phyloP scores from a whole-genome alignment of 1,140 invertebrate species.

The Hyposmocoma kahamanoa region DNA sequence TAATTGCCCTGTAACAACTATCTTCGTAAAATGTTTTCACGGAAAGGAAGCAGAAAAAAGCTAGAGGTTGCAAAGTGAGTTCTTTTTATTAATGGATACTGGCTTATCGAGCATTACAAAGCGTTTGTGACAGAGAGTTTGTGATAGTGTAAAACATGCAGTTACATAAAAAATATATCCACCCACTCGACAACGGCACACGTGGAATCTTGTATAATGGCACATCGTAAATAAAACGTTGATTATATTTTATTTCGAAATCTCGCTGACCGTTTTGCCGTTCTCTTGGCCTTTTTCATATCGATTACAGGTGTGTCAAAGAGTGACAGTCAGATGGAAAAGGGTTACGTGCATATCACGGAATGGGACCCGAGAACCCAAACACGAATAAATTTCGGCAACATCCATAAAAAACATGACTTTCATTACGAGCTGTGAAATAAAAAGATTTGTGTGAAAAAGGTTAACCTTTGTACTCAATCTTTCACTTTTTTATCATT shows the following conservation, averaged over 20 bases:
- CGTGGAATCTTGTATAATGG: too few species aligned
- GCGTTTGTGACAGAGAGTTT: too few species aligned
- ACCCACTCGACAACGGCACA: too few species aligned
- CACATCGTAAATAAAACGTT: too few species aligned
- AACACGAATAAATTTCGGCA: not conserved
- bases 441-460: too few species aligned
- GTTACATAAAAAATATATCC: too few species aligned
- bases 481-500: slow-evolving; percentile 26
- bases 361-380: not conserved
- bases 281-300: slow-evolving; percentile 20
- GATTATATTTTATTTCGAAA: not conserved
- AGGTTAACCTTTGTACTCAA: too few species aligned
- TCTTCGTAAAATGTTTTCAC: not conserved
- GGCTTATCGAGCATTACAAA: too few species aligned
- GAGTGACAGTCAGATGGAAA: slow-evolving; percentile 25
- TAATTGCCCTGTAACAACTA: not conserved
- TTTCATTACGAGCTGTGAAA: not conserved
- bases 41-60: too few species aligned
- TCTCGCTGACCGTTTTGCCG: not conserved
- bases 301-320: slow-evolving; percentile 29
- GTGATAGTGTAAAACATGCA: too few species aligned
- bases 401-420: not conserved
- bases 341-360: slow-evolving; percentile 17
- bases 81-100: too few species aligned
- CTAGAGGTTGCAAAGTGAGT: too few species aligned